Conservation (phyloP, 2,888 invertebrate species). For the Eustalomyia histrio region DNA sequence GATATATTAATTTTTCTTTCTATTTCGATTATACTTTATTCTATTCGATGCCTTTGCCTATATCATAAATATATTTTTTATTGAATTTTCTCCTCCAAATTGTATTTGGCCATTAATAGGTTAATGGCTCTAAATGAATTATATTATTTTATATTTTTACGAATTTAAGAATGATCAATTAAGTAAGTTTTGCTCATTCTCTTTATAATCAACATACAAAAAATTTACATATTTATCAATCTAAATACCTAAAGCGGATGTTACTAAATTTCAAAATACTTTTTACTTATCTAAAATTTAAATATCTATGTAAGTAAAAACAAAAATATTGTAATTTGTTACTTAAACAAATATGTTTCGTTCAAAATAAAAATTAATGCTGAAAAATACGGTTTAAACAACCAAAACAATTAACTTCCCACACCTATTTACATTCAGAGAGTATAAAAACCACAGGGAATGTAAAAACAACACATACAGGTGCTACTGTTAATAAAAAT, state of each 20-base stretch:
- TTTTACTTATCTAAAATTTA: no score
- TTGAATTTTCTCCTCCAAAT: no score
- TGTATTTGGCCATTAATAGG: no score
- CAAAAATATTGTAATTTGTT: not conserved
- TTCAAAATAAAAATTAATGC: not conserved
- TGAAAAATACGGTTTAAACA: not conserved
- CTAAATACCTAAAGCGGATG: not conserved
- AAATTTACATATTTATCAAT: not conserved
- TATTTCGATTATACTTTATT: no score
- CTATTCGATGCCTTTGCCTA: no score
- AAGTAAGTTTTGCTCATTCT: no score
- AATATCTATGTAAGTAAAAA: no score
- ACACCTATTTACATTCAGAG: slow-evolving; percentile 43
- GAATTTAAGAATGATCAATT: no score
- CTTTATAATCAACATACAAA: not conserved
- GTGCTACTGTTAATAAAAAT: slow-evolving; percentile 26
- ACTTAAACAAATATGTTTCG: not conserved
- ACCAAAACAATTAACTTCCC: slow-evolving; percentile 27
- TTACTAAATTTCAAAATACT: not conserved
- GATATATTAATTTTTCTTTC: no score
- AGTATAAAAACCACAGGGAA: slow-evolving; percentile 38
- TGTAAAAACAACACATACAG: slow-evolving; percentile 35
- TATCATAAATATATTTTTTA: no score
- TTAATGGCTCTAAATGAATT: no score
- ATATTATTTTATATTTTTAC: no score